Evolutionary conservation across 2,113 vertebrate genomes (phyloP), one percentile per base, ranked within the genome.

Genomic region (Charina bottae): DNA sequence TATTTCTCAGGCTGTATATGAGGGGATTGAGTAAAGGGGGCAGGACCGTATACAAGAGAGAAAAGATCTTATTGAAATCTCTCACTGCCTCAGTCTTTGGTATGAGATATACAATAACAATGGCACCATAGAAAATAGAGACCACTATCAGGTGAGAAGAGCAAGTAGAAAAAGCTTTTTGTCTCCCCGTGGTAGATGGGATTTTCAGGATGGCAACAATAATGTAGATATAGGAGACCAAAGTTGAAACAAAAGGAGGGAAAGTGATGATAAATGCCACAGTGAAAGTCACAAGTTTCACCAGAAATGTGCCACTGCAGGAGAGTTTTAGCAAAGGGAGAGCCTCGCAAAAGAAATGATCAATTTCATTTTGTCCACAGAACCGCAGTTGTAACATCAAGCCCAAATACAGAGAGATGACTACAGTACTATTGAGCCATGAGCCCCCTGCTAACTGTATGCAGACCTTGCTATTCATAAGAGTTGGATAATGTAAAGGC

Each of bases 281-380:
- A 37, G 54, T 91, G 24, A 91, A 4, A 58, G 60, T 78, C 6
- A 26, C 24, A 28, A 46, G 55, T 53, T 62, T 53, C 6, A 85
- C 64, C 64, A 85, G 49, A 11, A 26, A 90, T 2, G 9, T 33
- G 5, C 85, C 10, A 37, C 58, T 62, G 42, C 90, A 90, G 9
- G 83, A 62, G 42, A 85, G 46, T 53, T 85, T 60, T 21, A 85
- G 9, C 42, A 90, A 2, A 17, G 83, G 28, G 11, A 90, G 26
- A 53, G 83, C 28, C 2, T 90, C 90, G 59, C 90, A 90, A 62
- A 64, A 90, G 28, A 85, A 90, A 90, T 90, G 90, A 33, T 90
- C 42, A 4, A 90, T 85, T 62, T 60, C 26, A 62, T 85, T 85
- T 58, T 10, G 11, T 7, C 46, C 42, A 54, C 90, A 90, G 21